Conservation (phyloP, 1,140 invertebrate genomes). For the Metaphire vulgaris region DNA sequence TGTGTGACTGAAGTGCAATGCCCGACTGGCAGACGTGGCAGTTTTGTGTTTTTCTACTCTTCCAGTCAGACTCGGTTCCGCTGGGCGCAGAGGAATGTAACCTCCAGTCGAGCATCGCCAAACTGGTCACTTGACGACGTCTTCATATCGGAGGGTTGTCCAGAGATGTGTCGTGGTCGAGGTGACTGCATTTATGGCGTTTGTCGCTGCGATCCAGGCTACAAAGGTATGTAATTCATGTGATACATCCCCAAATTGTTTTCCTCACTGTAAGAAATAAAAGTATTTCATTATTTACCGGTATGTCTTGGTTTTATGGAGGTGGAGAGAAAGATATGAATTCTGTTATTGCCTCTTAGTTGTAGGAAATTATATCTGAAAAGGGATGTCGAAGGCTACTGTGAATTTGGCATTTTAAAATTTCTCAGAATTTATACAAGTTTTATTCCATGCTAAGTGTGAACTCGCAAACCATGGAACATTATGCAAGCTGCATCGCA, state of each 20-base stretch:
- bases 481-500: too few relatives aligned
- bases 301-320: constrained; percentile 30
- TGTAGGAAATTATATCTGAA: too few relatives aligned
- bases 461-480: too few relatives aligned
- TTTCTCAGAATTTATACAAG: too few relatives aligned
- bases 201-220: constrained; percentile 51
- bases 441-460: too few relatives aligned
- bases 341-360: too few relatives aligned
- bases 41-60: background rate
- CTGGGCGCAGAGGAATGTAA: constrained; percentile 47
- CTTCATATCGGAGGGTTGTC: constrained; percentile 52
- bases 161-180: constrained; percentile 49
- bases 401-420: too few relatives aligned
- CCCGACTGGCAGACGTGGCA: too few relatives aligned
- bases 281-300: constrained; percentile 1
- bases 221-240: constrained; percentile 42
- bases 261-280: constrained; percentile 11
- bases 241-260: too few relatives aligned
- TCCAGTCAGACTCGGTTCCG: constrained; percentile 51
- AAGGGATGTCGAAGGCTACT: too few relatives aligned
- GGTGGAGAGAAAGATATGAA: too few relatives aligned
- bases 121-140: constrained; percentile 54
- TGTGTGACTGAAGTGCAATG: too few relatives aligned
- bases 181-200: constrained; percentile 49
- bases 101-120: constrained; percentile 31